phyloP scores from a whole-genome alignment of 2,888 invertebrate genomes.

The Dicycla oo region DNA sequence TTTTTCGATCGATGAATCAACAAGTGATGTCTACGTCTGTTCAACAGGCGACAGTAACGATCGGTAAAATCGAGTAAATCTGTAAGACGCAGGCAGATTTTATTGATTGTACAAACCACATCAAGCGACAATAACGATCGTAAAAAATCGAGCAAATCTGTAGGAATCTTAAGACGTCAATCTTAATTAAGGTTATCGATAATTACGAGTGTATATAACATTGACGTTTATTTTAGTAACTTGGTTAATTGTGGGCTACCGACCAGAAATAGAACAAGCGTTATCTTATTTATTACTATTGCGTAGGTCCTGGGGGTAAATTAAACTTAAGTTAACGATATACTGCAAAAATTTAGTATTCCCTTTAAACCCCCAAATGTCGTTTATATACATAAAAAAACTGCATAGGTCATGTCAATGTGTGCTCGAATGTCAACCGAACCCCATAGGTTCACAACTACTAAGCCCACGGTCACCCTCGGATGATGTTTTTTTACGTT shows the following conservation, averaged over 20 bases:
- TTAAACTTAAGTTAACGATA: slow-evolving; percentile 17
- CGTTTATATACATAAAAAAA: too few species aligned
- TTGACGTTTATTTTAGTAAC: slow-evolving; percentile 40
- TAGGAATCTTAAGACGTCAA: background rate
- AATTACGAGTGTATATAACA: slow-evolving; percentile 29
- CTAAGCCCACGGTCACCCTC: too few species aligned
- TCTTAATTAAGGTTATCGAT: slow-evolving; percentile 31
- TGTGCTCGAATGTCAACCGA: too few species aligned
- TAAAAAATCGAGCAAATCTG: background rate
- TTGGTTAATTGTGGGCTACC: slow-evolving; percentile 38
- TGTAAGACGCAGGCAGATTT: too few species aligned
- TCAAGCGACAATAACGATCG: background rate
- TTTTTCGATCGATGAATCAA: background rate
- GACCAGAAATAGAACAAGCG: slow-evolving; percentile 46
- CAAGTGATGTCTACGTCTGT: background rate
- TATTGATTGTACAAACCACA: background rate
- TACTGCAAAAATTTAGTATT: slow-evolving; percentile 8
- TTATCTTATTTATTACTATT: slow-evolving; percentile 46
- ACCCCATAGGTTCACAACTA: too few species aligned
- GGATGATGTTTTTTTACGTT: too few species aligned
- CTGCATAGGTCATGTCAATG: too few species aligned
- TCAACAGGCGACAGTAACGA: too few species aligned
- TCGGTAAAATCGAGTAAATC: background rate
- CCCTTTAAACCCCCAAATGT: too few species aligned
- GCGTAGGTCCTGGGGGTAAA: slow-evolving; percentile 25